A percentile compares a stretch with the other conserved stretches of the same genome.
Conservation (phyloP, 2,888 invertebrate species). For the Dimorphilus gyrociliatus region DNA sequence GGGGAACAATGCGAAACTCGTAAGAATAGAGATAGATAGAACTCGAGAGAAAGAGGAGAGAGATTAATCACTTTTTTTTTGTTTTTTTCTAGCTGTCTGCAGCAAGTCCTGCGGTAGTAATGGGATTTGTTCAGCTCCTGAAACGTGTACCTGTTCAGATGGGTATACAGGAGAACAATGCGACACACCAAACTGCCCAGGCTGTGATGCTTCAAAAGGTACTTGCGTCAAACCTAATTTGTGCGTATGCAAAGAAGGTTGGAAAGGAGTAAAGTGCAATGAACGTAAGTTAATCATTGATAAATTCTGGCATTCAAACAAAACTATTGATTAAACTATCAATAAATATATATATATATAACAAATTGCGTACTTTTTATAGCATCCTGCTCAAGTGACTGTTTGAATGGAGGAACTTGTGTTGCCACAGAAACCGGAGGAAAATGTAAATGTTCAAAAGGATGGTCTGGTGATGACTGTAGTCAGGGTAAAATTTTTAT, state of each 20-base stretch:
- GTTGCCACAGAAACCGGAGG: too few species aligned
- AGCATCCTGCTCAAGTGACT: too few species aligned
- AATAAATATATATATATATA: too few species aligned
- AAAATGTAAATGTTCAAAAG: conserved; percentile 8
- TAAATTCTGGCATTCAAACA: too few species aligned
- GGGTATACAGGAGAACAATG: conserved; percentile 8
- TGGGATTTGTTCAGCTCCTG: conserved; percentile 5
- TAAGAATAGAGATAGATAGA: conserved; percentile 1
- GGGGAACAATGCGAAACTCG: conserved; percentile 7
- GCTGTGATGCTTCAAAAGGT: background rate
- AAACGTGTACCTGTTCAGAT: conserved; percentile 6
- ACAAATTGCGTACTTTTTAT: too few species aligned
- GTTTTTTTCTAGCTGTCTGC: conserved; percentile 5
- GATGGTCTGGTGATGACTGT: conserved; percentile 6
- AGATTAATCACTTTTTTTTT: background rate
- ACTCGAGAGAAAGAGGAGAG: background rate
- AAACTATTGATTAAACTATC: too few species aligned
- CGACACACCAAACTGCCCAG: conserved; percentile 2
- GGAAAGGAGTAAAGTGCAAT: too few species aligned
- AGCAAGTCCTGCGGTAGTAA: conserved; percentile 3
- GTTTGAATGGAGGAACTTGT: too few species aligned
- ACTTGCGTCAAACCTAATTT: too few species aligned
- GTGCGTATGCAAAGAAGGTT: too few species aligned
- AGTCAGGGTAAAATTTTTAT: too few species aligned
- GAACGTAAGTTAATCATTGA: too few species aligned